Base-by-base conservation (phyloP, 2,888 invertebrate species). In the Chaitophorus viminalis region DNA sequence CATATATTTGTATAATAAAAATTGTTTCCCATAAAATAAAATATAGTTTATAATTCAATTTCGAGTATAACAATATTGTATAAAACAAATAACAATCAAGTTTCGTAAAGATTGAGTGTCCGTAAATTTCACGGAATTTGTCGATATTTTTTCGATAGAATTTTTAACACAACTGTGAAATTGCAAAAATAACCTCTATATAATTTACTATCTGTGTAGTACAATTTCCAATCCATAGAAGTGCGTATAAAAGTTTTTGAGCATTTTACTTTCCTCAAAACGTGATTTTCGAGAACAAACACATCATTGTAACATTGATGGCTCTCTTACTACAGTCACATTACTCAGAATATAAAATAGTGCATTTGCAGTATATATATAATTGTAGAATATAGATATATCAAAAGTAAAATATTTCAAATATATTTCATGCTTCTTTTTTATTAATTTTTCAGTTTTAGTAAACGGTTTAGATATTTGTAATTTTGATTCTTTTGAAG, bases 401-500 rank as follows among this genome's bases (percentile, higher is more conserved):
- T 4, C 18, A 29, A 79, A 65, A n/a, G 9, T 36, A 21, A 39
- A 68, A 81, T 31, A 29, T 31, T n/a, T 21, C 25, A 14, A 36
- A 39, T 29, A 68, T 81, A 70, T 31, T 70, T 31, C 25, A 0
- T 70, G 1, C 18, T 29, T 81, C 46, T 29, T 8, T 29, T 52
- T 70, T 81, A 25, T 46, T 29, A 6, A 2, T 52, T 52, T 60
- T 60, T 5, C 21, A 60, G 60, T 60, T 60, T 18, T 60, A 60
- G 60, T 25, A 60, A 31, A 17, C 5, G 70, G 31, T 68, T 70
- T 46, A 21, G 25, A 31, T 25, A 17, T 81, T 81, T 46, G 6
- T 31, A 70, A 52, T 82, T 82, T 25, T 31, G 11, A 82, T 70
- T 70, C 46, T 31, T 81, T 46, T 46, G 46, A 46, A 75, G 39